Percentiles rank a stretch among this genome's conserved stretches.
Conservation (phyloP, 2,888 invertebrate species). For the Mamestra brassicae region DNA sequence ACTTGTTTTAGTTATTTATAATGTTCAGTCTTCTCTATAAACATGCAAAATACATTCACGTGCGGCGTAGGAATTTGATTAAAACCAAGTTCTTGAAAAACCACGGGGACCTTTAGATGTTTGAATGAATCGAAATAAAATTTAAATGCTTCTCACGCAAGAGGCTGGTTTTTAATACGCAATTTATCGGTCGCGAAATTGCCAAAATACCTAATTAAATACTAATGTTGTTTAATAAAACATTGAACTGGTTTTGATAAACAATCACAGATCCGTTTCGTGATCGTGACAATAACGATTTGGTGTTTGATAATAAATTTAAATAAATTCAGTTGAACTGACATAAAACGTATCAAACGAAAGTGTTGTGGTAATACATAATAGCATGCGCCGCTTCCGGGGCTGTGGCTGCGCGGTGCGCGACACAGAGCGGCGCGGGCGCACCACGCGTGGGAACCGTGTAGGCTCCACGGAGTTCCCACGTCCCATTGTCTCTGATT, state of each 20-base stretch:
- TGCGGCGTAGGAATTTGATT: background rate
- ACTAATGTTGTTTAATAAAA: conserved; percentile 33
- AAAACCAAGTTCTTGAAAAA: background rate
- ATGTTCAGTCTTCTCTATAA: background rate
- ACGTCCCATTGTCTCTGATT: conserved; percentile 76
- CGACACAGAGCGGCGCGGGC: conserved; percentile 36
- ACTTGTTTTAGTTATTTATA: background rate
- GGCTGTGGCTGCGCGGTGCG: conserved; percentile 49
- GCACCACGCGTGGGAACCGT: conserved; percentile 74
- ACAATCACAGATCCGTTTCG: conserved; percentile 42
- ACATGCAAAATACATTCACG: conserved; percentile 5
- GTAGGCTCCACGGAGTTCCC: conserved; percentile 73
- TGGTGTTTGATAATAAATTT: conserved; percentile 17
- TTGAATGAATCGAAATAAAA: conserved; percentile 10
- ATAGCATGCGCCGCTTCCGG: conserved; percentile 60
- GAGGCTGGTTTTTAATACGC: conserved; percentile 33
- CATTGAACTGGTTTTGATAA: conserved; percentile 53
- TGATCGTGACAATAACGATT: conserved; percentile 38
- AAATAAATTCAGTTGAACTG: conserved; percentile 35
- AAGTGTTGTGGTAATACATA: conserved; percentile 57
- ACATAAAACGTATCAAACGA: conserved; percentile 46
- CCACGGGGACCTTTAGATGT: background rate
- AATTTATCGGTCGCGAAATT: conserved; percentile 12
- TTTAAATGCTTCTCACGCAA: conserved; percentile 13
- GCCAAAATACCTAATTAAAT: conserved; percentile 31